phyloP scores from a whole-genome alignment of 1,140 invertebrate genomes.

The Antheraea mylitta region DNA sequence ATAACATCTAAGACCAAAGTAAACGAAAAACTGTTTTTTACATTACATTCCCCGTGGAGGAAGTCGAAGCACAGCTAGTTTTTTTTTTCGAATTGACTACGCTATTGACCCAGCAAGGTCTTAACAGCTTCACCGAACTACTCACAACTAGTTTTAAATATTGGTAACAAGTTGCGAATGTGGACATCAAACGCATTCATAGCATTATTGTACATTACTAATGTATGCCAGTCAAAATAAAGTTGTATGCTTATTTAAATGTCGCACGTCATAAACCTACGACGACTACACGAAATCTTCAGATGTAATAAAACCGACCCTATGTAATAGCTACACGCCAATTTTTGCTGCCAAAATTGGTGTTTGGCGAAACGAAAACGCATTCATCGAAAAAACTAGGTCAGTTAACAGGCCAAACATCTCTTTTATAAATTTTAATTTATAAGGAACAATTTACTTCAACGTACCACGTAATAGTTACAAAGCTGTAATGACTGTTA shows the following conservation, averaged over 20 bases:
- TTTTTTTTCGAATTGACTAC: no score
- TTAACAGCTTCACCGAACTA: no score
- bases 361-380: conserved; percentile 34
- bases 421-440: background rate
- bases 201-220: no score
- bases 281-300: background rate
- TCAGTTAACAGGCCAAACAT: conserved; percentile 20
- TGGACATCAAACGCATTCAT: no score
- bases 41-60: no score
- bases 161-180: no score
- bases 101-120: no score
- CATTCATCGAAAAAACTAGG: conserved; percentile 34
- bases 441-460: background rate
- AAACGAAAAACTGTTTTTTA: no score
- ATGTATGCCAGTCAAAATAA: no score
- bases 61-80: no score
- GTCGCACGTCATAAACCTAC: background rate
- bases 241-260: background rate
- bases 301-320: background rate
- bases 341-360: conserved; percentile 37
- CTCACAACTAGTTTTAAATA: no score
- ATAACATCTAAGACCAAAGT: no score
- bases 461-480: background rate
- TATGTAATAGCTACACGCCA: conserved; percentile 17
- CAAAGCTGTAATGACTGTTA: background rate